Base-by-base conservation (phyloP, 2,888 invertebrate genomes). In the Hipparchia semele region DNA sequence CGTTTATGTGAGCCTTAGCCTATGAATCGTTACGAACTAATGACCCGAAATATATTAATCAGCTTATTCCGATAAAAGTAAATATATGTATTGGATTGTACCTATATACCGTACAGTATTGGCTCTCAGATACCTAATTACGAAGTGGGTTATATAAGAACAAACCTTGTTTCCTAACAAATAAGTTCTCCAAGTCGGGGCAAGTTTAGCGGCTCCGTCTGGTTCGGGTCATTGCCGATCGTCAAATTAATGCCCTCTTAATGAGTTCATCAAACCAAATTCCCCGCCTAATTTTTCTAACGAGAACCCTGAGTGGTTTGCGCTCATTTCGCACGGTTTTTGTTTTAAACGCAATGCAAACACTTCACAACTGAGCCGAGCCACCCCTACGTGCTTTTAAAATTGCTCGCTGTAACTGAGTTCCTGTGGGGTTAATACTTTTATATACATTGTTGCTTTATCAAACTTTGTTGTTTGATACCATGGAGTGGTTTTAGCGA, bases 341-440 rank as follows among this genome's bases (percentile, higher is more conserved):
- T 75, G 71, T 76, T 73, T 76, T 70, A 64, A 75, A 72, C 72
- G 60, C 61, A 76, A 72, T 72, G 51, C 67, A 77, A 79, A 77
- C 74, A 76, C 76, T 73, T 51, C 49, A 71, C 69, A 69, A 72
- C 66, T 75, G 73, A 73, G 75, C 68, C 59, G 71, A 56, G 71
- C 60, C 61, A 71, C 74, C 75, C 73, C 74, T 75, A 73, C 72
- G 66, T 67, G 71, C 72, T 70, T 69, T 76, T 71, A 73, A 58
- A 76, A 71, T 71, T 54, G 68, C 64, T 54, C 49, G 59, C 8
- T 49, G n/a, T 45, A 39, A 68, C 58, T 45, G 59, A 68, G 71
- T 73, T 65, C 49, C 62, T 72, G 56, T 67, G 72, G 77, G 71
- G 69, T 72, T 70, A 77, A 66, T 73, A 66, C 68, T 74, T 74